Percentiles rank a stretch among this genome's conserved stretches.
Evolutionary conservation across 2,113 vertebrate species (phyloP).

Genomic region (Solenodon paradoxus): DNA sequence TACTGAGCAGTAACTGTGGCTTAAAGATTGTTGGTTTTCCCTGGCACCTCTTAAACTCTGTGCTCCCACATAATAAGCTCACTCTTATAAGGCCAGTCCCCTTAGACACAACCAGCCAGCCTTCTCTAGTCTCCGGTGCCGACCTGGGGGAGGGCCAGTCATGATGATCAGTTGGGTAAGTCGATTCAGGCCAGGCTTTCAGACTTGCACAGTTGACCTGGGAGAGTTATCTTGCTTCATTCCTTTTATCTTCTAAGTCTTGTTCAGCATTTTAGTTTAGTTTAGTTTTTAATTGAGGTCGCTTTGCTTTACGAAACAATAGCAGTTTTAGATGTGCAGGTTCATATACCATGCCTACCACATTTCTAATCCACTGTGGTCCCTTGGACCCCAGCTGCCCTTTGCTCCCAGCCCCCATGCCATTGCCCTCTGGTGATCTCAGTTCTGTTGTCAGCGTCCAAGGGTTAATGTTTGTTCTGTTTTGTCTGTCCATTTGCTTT

Average conservation of each 20-base stretch:
- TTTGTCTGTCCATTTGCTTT: no score
- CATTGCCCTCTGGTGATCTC: no score
- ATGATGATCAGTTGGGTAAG: neutral
- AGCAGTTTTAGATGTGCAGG: no score
- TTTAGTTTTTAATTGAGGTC: no score
- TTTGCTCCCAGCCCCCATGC: no score
- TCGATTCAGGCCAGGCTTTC: neutral
- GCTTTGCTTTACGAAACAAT: no score
- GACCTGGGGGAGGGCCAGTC: neutral
- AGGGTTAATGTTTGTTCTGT: no score
- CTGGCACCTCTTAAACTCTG: neutral
- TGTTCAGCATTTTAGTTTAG: neutral
- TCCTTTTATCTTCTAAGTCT: neutral
- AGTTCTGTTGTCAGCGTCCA: no score
- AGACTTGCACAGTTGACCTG: neutral
- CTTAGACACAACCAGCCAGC: neutral
- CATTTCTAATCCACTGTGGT: no score
- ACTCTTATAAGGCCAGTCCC: neutral
- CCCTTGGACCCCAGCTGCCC: no score
- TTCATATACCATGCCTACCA: no score
- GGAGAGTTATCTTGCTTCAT: neutral
- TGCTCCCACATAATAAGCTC: neutral
- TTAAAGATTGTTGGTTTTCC: neutral
- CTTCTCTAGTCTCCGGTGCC: neutral
- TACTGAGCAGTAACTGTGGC: no score